Evolutionary conservation across 2,113 vertebrate species (phyloP).

Genomic region (Myrmophylax atrothorax): DNA sequence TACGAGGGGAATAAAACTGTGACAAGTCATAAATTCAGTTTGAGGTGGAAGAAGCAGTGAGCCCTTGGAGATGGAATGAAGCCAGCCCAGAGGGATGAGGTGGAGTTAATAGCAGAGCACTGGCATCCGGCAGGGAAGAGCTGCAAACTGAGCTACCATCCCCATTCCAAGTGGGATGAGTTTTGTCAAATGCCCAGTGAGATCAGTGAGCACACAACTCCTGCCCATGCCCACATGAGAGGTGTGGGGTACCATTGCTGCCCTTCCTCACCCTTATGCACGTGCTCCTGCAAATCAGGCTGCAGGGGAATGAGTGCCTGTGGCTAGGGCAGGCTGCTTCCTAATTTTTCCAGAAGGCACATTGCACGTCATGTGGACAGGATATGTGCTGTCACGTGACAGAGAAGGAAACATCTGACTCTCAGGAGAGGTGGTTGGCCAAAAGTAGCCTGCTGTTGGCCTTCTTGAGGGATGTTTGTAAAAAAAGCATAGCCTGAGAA

Average conservation of each 20-base stretch:
- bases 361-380: neutral
- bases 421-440: neutral
- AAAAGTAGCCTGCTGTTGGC: neutral
- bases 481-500: neutral
- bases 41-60: neutral
- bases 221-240: neutral
- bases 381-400: neutral
- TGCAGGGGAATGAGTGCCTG: neutral
- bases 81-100: neutral
- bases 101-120: neutral
- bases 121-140: neutral
- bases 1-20: neutral
- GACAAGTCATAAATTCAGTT: neutral
- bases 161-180: neutral
- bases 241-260: too few species aligned
- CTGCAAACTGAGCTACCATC: neutral
- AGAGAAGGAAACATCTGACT: neutral
- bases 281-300: fast-evolving
- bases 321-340: fast-evolving
- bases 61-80: neutral
- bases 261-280: neutral
- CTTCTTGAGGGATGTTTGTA: neutral
- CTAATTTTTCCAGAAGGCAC: neutral
- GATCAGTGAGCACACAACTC: neutral
- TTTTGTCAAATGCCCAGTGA: neutral